Base-by-base conservation (phyloP, 2,113 vertebrate species). In the Madoqua kirkii region DNA sequence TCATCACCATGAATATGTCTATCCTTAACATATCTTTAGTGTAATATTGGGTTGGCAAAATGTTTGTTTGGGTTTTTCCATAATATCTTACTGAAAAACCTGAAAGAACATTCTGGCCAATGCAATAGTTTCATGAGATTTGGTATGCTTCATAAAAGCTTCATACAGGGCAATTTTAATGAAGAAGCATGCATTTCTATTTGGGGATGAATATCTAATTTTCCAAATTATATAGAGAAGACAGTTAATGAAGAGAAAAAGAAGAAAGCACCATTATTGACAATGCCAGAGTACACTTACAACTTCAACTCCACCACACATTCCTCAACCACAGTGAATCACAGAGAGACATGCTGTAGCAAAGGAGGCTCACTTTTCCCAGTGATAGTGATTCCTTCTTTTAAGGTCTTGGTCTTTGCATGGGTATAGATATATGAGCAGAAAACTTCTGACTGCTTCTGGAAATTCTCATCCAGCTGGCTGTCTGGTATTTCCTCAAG, bases 281-380 rank as follows among this genome's bases (percentile, higher is more conserved):
- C 25, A 76, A 55, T 57, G 19, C 62, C 31, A 64, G 14, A 33
- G 31, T 17, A 64, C 25, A 64, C 8, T 48, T 52, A 40, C 2
- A 74, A 4, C 13, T 50, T 50, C 29, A n/a, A 33, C 62, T 64
- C 52, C 17, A 91, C 23, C 62, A 64, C 31, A 64, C 62, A 4
- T 64, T 33, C 31, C 62, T 64, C 62, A 64, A 3, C 29, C 15
- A 52, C 29, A n/a, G 4, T 55, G 31, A 93, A 33, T 21, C 85
- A 27, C 31, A n/a, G 43, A 81, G 11, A 71, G 23, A 76, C 5
- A 45, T 6, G 11, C 27, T 83, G 5, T 17, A 2, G 33, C 59
- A 27, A 29, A 40, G 16, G 13, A 76, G 85, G 97, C 98, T 97
- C 91, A 98, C 97, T 3, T 14, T 54, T 89, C 33, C 98, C 98